Percentiles rank a stretch among this genome's conserved stretches.
phyloP scores from a whole-genome alignment of 2,888 invertebrate species.

The Coronaproctus castanopsis region DNA sequence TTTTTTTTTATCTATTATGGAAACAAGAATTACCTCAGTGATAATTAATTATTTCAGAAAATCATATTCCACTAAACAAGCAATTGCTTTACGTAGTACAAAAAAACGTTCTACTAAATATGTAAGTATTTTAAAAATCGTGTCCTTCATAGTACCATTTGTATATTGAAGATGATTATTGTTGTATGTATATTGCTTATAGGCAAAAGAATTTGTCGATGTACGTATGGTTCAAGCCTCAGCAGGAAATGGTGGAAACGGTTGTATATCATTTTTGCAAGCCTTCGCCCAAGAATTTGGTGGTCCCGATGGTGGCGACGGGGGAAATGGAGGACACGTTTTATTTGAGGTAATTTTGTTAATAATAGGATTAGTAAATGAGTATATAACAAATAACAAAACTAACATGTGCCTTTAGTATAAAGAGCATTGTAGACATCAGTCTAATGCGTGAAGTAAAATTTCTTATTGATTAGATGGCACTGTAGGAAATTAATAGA shows the following conservation, averaged over 20 bases:
- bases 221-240: slow-evolving; percentile 39
- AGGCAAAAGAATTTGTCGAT: slow-evolving; percentile 34
- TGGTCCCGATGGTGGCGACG: slow-evolving; percentile 92
- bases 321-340: slow-evolving; percentile 88
- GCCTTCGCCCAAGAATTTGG: slow-evolving; percentile 66
- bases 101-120: not conserved
- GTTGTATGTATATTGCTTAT: no score
- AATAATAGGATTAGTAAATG: not conserved
- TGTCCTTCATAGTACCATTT: no score
- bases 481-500: no score
- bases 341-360: slow-evolving; percentile 40
- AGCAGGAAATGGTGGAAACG: slow-evolving; percentile 86
- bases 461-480: no score
- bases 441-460: no score
- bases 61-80: not conserved
- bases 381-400: no score
- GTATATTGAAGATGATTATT: no score
- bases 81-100: not conserved
- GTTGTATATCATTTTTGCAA: slow-evolving; percentile 67
- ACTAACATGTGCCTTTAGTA: no score
- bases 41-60: not conserved
- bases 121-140: no score
- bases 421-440: no score
- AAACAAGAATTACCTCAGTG: no score
- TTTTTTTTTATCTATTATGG: no score